Base-by-base conservation (phyloP, 2,888 invertebrate genomes). In the Cheilosia urbana region DNA sequence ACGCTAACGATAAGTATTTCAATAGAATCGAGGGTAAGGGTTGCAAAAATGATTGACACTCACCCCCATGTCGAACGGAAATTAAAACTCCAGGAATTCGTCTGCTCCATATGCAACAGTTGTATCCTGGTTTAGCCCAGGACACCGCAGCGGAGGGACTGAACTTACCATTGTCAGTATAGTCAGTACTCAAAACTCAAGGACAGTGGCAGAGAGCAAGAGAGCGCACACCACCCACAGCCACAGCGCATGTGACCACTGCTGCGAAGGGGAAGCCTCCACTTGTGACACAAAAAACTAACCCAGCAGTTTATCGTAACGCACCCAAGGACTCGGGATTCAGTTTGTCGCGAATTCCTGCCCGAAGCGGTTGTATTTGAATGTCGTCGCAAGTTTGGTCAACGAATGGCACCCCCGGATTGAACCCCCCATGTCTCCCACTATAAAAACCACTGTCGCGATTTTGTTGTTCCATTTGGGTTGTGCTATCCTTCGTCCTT, bases 271-370 rank as follows among this genome's bases (percentile, higher is more conserved):
- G 81, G 71, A 57, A 71, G 53, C 17, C 58, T 55, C 77, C 58
- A 40, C 42, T 17, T 42, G 49, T 21, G 40, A 24, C 19, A 15
- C 17, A 40, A 69, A 69, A 57, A 47, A 30, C 34, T 19, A 55
- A 58, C 58, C 53, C 15, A 37, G 42, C 49, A 65, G 66, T 66
- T 72, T 24, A 51, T 77, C 53, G 69, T 60, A 51, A 53, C 63
- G 63, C 75, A 71, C 34, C 55, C 68, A 71, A 75, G 75, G 65
- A 69, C 65, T 77, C 71, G 34, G 76, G 57, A 85, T 72, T 77
- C 85, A 85, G 85, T 85, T 85, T 81, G 85, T 85, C 85, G 85
- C 72, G 85, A 81, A 85, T 76, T 62, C 71, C 85, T 77, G 81
- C 85, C 77, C 81, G 76, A 68, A 68, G 72, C 81, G 85, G 85